Evolutionary conservation across 2,888 invertebrate species (phyloP), one percentile per base, ranked within the genome.

Genomic region (Andricus quercusramuli): DNA sequence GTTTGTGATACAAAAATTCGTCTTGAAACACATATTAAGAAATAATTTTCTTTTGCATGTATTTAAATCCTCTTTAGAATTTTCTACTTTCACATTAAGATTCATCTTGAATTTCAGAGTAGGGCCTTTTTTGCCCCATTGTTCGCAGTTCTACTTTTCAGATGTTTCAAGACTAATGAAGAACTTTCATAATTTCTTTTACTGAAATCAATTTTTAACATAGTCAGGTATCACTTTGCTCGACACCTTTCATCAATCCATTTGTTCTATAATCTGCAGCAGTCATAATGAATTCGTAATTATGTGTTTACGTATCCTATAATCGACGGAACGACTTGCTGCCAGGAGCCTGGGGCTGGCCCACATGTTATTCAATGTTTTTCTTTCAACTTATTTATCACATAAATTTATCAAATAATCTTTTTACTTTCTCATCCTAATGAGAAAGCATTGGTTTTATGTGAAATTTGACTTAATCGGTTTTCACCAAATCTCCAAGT

Each of bases 151-250:
- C 47, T 29, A 74, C 51, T 74, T 37, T 32, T 56, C 56, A 17
- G 29, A 32, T n/a, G 32, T 32, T 25, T 29, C 29, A 56, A 32
- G 74, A 17, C 44, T 56, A 56, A 74, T 74, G 32, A 29, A 4
- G 13, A 74, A 74, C 74, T 74, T 74, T 74, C 74, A 56, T 74
- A 74, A 74, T 74, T 74, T 74, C 74, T 74, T 56, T 32, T 1
- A 56, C 74, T 20, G 15, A 56, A 56, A 32, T 56, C 74, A 56
- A 56, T n/a, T 56, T 32, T 74, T 37, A 32, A 74, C 32, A 32
- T 17, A 29, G 32, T 32, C 4, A 25, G 15, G 25, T 62, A 62
- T 62, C 70, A 74, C 29, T 70, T 51, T 70, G 25, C 29, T 51
- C 70, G 47, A 20, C 70, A 70, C 29, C 29, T 70, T 70, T 70